A percentile compares a stretch with the other conserved stretches of the same genome.
phyloP scores from a whole-genome alignment of 2,797 vertebrate species.

The Pampus argenteus region DNA sequence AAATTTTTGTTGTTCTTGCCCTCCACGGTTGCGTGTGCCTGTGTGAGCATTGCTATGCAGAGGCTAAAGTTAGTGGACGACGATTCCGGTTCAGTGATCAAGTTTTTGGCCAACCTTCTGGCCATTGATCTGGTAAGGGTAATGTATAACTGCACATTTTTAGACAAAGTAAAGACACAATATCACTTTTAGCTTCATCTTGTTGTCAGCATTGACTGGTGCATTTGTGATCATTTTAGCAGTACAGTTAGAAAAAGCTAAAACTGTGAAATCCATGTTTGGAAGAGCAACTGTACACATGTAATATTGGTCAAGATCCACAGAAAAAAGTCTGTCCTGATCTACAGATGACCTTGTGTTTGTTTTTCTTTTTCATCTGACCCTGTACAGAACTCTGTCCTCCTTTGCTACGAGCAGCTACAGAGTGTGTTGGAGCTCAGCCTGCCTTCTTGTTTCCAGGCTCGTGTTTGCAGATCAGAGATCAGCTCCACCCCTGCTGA shows the following conservation, averaged over 20 bases:
- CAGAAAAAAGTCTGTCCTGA: background rate
- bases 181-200: constrained; percentile 62
- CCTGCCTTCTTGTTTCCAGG: constrained; percentile 71
- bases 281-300: background rate
- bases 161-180: background rate
- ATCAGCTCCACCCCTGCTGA: constrained; percentile 84
- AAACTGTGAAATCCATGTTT: background rate
- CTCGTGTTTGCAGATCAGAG: constrained; percentile 68
- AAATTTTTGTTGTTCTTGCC: constrained; percentile 69
- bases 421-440: constrained; percentile 84
- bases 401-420: constrained; percentile 87
- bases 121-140: constrained; percentile 68
- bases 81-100: constrained; percentile 45
- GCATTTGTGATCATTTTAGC: constrained; percentile 14
- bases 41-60: constrained; percentile 58
- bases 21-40: constrained; percentile 71
- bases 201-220: constrained; percentile 11
- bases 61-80: constrained; percentile 52
- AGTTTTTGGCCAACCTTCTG: constrained; percentile 63
- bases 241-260: background rate
- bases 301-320: background rate
- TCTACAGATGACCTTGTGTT: constrained; percentile 11
- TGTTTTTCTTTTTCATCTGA: constrained; percentile 35
- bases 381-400: constrained; percentile 85
- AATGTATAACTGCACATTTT: constrained; percentile 64